Percentiles rank a stretch among this genome's conserved stretches.
These are phyloP conservation scores for Physella acuta DNA, from an alignment of 1,140 invertebrate species.

Conservation along the genomic window DNA sequence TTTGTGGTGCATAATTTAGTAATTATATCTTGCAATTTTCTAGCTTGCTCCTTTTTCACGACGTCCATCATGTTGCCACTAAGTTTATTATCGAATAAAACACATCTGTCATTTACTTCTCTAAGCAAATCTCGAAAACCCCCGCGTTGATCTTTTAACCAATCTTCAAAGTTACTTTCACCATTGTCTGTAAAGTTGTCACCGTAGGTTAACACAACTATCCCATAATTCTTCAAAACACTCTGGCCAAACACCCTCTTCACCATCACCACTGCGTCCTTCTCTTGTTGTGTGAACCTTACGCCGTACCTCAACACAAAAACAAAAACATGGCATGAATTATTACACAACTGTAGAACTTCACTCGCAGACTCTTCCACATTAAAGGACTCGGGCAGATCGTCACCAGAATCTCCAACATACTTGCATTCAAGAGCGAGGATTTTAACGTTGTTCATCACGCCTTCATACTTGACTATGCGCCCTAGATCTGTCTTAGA, in stretches of 20 bases:
- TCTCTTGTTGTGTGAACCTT: not conserved
- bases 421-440: no score
- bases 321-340: not conserved
- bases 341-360: no score
- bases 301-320: not conserved
- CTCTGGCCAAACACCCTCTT: not conserved
- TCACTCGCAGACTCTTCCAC: no score
- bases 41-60: not conserved
- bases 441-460: no score
- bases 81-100: constrained; percentile 2
- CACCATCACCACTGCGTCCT: not conserved
- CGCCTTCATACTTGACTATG: no score
- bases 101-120: not conserved
- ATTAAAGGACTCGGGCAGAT: no score
- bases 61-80: not conserved
- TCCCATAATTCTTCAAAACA: constrained; percentile 10
- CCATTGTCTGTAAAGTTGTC: constrained; percentile 1
- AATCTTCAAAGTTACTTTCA: not conserved
- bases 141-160: not conserved
- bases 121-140: not conserved
- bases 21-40: not conserved
- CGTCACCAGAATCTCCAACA: no score
- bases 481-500: no score
- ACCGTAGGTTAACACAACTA: constrained; percentile 4
- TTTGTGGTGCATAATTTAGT: no score